Conservation (phyloP, 2,888 invertebrate genomes). For the Anthophora plumipes region DNA sequence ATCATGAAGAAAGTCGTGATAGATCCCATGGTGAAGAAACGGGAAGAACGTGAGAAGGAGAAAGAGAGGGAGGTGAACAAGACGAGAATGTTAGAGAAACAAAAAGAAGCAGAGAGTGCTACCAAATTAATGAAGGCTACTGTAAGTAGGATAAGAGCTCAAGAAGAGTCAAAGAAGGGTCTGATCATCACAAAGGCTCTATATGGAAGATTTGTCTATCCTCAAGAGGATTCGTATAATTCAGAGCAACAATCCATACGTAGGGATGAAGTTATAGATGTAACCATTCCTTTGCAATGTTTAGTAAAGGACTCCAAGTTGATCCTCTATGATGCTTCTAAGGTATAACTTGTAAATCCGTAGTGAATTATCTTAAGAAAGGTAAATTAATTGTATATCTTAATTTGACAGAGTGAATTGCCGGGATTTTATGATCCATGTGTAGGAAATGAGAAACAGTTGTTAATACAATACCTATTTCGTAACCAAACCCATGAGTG, state of each 20-base stretch:
- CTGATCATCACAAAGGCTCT: constrained; percentile 93
- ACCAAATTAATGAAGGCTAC: constrained; percentile 96
- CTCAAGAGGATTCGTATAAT: constrained; percentile 72
- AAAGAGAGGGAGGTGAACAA: constrained; percentile 93
- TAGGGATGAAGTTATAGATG: constrained; percentile 91
- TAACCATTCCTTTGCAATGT: constrained; percentile 97
- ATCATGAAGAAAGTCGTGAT: constrained; percentile 93
- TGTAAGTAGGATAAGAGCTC: constrained; percentile 91
- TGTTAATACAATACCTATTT: constrained; percentile 94
- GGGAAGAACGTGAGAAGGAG: constrained; percentile 92
- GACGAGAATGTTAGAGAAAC: constrained; percentile 91
- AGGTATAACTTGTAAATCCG: constrained; percentile 86
- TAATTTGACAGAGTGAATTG: constrained; percentile 90
- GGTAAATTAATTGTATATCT: background rate
- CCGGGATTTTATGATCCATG: constrained; percentile 99
- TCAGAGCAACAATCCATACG: constrained; percentile 74
- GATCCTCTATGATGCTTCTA: constrained; percentile 92
- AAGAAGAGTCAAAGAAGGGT: constrained; percentile 93
- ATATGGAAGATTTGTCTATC: constrained; percentile 89
- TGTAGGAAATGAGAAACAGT: constrained; percentile 95
- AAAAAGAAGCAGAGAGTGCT: constrained; percentile 93
- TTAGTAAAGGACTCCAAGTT: constrained; percentile 96
- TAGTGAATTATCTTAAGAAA: background rate
- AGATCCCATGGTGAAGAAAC: constrained; percentile 92
- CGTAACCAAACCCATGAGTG: constrained; percentile 92